phyloP scores from a whole-genome alignment of 2,113 vertebrate species.

The Desmodus rotundus region DNA sequence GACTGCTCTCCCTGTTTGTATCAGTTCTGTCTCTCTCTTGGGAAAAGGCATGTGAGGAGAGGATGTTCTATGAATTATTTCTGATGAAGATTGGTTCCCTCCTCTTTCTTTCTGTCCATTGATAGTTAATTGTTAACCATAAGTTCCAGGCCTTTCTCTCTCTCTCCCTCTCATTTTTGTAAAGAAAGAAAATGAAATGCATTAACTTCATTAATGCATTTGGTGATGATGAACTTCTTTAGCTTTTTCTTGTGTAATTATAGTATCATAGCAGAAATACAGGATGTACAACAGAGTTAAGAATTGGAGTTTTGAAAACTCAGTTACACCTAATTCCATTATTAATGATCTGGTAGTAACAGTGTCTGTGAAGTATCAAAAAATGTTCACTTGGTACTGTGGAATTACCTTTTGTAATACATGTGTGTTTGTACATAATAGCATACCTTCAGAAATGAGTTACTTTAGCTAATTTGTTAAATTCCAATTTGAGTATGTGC shows the following conservation, averaged over 20 bases:
- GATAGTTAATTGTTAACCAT: not conserved
- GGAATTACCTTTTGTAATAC: not conserved
- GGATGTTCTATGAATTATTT: slow-evolving; percentile 33
- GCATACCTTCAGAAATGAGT: not conserved
- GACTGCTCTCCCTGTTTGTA: slow-evolving; percentile 30
- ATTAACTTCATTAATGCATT: too few species aligned
- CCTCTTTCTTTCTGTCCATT: slow-evolving; percentile 18
- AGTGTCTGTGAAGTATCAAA: not conserved
- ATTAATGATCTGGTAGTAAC: not conserved
- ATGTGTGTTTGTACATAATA: not conserved
- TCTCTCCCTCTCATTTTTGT: not conserved
- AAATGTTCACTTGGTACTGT: not conserved
- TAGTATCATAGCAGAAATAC: not conserved
- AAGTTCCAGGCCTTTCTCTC: not conserved
- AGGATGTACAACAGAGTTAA: not conserved
- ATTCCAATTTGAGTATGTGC: not conserved
- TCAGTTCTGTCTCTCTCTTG: slow-evolving; percentile 36
- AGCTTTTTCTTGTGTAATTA: not conserved
- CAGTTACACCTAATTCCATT: not conserved
- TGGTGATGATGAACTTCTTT: too few species aligned
- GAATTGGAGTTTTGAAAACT: slow-evolving; percentile 36
- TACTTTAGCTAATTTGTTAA: not conserved
- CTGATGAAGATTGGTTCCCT: not conserved
- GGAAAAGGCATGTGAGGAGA: slow-evolving; percentile 13
- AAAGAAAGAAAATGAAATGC: not conserved